phyloP scores from a whole-genome alignment of 2,888 invertebrate species.

The Cremastobaeus sp. region DNA sequence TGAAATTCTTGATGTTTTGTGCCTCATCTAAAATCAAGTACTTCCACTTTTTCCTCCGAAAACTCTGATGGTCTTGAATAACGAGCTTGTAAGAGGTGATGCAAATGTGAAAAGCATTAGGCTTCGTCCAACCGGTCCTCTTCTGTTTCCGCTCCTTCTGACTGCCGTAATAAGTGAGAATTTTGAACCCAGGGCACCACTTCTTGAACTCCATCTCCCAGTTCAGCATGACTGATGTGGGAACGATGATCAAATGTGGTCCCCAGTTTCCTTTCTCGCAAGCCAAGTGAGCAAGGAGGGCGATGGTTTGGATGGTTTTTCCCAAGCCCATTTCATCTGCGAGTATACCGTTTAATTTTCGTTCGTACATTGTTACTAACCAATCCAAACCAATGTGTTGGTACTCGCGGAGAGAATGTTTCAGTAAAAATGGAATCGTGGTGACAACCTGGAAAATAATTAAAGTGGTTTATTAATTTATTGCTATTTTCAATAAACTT shows the following conservation, averaged over 20 bases:
- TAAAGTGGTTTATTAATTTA: slow-evolving; percentile 1
- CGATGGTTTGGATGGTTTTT: slow-evolving; percentile 98
- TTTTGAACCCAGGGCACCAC: slow-evolving; percentile 99
- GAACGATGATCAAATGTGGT: slow-evolving; percentile 98
- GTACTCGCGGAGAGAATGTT: slow-evolving; percentile 94
- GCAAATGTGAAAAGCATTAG: slow-evolving; percentile 98
- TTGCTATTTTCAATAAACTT: not conserved
- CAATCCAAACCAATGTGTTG: slow-evolving; percentile 98
- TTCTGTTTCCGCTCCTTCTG: slow-evolving; percentile 96
- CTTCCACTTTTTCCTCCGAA: slow-evolving; percentile 98
- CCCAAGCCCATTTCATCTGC: slow-evolving; percentile 99
- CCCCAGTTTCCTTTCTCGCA: slow-evolving; percentile 97
- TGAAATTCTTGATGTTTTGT: slow-evolving; percentile 99
- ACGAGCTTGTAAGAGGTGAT: slow-evolving; percentile 99
- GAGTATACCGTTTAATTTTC: slow-evolving; percentile 95
- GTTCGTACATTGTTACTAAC: slow-evolving; percentile 97
- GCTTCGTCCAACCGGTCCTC: slow-evolving; percentile 95
- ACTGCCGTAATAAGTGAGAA: slow-evolving; percentile 97
- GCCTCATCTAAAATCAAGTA: slow-evolving; percentile 99
- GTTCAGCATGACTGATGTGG: slow-evolving; percentile 99
- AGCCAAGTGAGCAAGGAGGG: slow-evolving; percentile 94
- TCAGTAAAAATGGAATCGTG: slow-evolving; percentile 94
- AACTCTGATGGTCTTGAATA: slow-evolving; percentile 98
- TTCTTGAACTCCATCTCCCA: slow-evolving; percentile 99
- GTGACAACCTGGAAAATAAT: slow-evolving; percentile 86